Conservation (phyloP, 2,797 vertebrate species). For the Enteromius paludinosus region DNA sequence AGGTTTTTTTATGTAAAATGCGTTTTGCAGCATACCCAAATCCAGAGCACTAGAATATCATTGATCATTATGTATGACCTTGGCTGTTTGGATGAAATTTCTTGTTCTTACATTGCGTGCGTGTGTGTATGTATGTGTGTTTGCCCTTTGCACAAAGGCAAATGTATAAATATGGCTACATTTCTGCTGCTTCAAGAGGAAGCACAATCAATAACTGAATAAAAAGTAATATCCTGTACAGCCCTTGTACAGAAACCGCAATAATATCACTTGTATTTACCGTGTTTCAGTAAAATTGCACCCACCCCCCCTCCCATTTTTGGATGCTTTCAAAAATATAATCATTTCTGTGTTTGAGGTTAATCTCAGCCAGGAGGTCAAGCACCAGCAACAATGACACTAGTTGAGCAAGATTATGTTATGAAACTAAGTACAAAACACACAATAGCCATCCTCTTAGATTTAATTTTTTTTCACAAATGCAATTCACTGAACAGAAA, state of each 20-base stretch:
- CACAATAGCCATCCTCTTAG: neutral
- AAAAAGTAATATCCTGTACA: conserved; percentile 18
- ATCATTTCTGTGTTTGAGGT: neutral
- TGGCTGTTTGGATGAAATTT: conserved; percentile 4
- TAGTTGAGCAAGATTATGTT: neutral
- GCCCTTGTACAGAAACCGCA: neutral
- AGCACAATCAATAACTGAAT: conserved; percentile 32
- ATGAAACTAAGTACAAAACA: neutral
- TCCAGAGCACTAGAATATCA: neutral
- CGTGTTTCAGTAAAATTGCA: neutral
- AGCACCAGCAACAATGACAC: neutral
- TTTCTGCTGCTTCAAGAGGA: conserved; percentile 15
- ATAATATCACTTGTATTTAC: neutral
- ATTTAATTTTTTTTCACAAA: neutral
- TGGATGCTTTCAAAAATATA: neutral
- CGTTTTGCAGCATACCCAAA: neutral
- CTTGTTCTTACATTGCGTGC: neutral
- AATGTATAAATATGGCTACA: conserved; percentile 20
- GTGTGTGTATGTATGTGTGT: neutral
- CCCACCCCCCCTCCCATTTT: neutral
- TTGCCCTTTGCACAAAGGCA: conserved; percentile 13
- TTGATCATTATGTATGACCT: conserved; percentile 9
- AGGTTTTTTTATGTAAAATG: neutral
- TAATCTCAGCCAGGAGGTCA: neutral
- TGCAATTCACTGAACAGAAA: neutral